A percentile compares a stretch with the other conserved stretches of the same genome.
Conservation (phyloP, 2,113 vertebrate species). For the Emydocephalus ijimae region DNA sequence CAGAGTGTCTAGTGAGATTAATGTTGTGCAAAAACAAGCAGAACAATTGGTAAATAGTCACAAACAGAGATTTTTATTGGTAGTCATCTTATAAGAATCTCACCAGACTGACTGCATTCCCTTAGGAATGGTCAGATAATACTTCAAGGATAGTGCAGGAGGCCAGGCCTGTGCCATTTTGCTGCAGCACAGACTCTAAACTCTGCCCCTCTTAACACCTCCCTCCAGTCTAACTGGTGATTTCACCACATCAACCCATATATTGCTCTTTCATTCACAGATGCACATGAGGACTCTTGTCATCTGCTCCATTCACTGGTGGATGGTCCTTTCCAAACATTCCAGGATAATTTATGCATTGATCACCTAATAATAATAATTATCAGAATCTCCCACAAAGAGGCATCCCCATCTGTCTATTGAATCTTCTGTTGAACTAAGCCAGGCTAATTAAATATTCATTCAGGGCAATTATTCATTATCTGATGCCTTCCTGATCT, state of each 20-base stretch:
- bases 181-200: too few species aligned
- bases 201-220: background rate
- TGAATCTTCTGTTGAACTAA: background rate
- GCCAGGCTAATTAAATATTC: background rate
- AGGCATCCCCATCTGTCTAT: background rate
- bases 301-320: background rate
- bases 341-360: background rate
- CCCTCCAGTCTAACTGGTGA: background rate
- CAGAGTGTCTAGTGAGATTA: too few species aligned
- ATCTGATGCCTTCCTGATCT: background rate
- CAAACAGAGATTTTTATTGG: too few species aligned
- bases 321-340: background rate
- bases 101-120: too few species aligned
- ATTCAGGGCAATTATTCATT: background rate
- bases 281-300: background rate
- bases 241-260: background rate
- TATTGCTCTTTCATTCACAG: background rate
- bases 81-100: too few species aligned
- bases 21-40: too few species aligned
- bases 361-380: background rate
- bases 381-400: background rate
- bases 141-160: too few species aligned
- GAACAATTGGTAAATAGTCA: too few species aligned
- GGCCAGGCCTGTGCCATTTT: too few species aligned
- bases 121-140: too few species aligned